Percentiles rank a stretch among this genome's conserved stretches.
These are phyloP conservation scores for Anoura caudifer DNA, from an alignment of 2,113 vertebrate species.

Conservation along the genomic window DNA sequence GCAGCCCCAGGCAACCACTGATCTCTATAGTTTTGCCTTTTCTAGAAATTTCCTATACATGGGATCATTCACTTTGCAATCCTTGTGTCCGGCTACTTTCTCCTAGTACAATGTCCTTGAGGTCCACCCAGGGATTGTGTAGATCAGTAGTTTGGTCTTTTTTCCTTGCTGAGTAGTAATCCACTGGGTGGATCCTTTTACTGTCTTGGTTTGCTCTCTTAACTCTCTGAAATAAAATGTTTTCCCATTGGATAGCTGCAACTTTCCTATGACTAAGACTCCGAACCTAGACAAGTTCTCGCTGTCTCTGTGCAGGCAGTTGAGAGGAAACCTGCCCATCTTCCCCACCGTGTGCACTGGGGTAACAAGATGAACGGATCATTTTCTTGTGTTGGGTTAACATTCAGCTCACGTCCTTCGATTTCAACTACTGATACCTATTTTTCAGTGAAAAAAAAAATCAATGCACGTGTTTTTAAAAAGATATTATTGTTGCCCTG, in stretches of 20 bases:
- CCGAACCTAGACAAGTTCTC: neutral
- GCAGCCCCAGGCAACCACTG: neutral
- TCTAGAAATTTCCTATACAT: neutral
- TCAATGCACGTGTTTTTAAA: neutral
- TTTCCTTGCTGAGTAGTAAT: neutral
- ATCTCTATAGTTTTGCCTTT: neutral
- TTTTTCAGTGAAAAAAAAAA: neutral
- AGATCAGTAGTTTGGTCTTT: neutral
- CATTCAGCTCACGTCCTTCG: neutral
- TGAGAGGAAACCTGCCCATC: neutral
- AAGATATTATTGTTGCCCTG: too few species aligned
- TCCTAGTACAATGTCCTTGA: neutral
- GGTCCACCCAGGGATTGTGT: accelerated
- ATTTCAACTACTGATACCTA: neutral
- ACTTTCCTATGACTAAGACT: neutral
- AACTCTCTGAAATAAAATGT: neutral
- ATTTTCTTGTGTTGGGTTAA: neutral
- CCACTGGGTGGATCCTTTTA: neutral
- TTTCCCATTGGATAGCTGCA: neutral
- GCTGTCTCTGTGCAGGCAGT: neutral
- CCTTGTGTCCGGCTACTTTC: neutral
- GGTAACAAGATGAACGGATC: neutral
- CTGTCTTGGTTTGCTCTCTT: neutral
- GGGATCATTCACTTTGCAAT: neutral
- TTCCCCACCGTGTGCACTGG: accelerated